Percentiles rank a stretch among this genome's conserved stretches.
phyloP scores from a whole-genome alignment of 2,888 invertebrate genomes.

The Eubasilissa splendida region DNA sequence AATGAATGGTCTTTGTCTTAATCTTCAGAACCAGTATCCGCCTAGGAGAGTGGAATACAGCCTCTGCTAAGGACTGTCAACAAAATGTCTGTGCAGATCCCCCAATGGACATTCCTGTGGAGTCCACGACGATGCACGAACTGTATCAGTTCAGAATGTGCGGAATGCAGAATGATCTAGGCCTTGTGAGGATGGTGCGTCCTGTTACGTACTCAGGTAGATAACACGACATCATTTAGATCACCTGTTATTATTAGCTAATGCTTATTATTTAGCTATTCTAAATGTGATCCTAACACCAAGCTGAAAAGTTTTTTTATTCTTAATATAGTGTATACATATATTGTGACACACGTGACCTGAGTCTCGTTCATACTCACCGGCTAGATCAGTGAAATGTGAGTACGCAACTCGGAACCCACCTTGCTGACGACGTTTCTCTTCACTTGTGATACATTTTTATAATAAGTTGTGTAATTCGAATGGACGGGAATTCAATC shows the following conservation, averaged over 20 bases:
- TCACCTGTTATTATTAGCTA: neutral
- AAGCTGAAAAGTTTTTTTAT: neutral
- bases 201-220: conserved; percentile 73
- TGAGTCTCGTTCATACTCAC: too few relatives aligned
- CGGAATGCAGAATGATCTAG: conserved; percentile 81
- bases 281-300: neutral
- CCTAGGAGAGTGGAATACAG: conserved; percentile 80
- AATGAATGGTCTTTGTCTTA: neutral
- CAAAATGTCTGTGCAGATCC: conserved; percentile 73
- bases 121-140: conserved; percentile 78
- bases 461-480: too few relatives aligned
- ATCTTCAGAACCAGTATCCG: conserved; percentile 72
- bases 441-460: too few relatives aligned
- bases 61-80: conserved; percentile 75
- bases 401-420: too few relatives aligned
- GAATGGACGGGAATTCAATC: too few relatives aligned
- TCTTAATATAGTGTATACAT: neutral
- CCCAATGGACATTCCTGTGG: conserved; percentile 75
- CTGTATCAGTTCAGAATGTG: conserved; percentile 73
- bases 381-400: too few relatives aligned
- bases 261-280: neutral
- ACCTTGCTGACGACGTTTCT: too few relatives aligned
- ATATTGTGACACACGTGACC: too few relatives aligned
- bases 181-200: conserved; percentile 75
- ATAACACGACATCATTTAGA: neutral